Evolutionary conservation across 2,888 invertebrate genomes (phyloP).

Genomic region (Microctonus hyperodae): DNA sequence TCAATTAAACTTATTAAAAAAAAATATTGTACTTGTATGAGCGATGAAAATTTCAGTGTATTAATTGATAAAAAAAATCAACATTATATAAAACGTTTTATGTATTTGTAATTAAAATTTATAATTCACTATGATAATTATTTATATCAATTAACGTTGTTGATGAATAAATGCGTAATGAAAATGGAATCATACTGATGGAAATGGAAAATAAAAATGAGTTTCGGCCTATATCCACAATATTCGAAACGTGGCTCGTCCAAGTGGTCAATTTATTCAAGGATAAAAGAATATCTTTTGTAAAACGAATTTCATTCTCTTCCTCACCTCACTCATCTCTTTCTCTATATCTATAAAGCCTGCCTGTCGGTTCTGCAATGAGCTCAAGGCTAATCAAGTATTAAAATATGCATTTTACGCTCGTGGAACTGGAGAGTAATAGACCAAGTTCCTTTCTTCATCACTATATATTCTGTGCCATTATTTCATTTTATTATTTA

Average conservation of each 20-base stretch:
- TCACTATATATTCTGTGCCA: background rate
- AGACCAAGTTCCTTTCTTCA: constrained; percentile 16
- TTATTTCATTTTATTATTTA: constrained; percentile 15
- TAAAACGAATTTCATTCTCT: background rate
- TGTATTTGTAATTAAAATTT: background rate
- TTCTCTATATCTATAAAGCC: background rate
- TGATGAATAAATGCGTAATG: background rate
- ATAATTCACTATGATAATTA: background rate
- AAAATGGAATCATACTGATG: background rate
- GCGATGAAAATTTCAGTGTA: too few relatives aligned
- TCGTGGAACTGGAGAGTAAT: constrained; percentile 18
- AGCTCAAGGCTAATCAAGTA: constrained; percentile 25
- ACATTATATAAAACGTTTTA: too few relatives aligned
- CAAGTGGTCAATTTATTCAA: constrained; percentile 25
- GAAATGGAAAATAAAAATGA: background rate
- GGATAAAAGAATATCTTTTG: constrained; percentile 16
- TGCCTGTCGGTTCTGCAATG: background rate
- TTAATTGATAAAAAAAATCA: too few relatives aligned
- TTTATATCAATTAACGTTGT: background rate
- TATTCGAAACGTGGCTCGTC: background rate
- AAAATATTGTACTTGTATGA: too few relatives aligned
- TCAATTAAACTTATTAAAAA: too few relatives aligned
- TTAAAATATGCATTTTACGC: constrained; percentile 31
- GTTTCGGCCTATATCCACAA: background rate
- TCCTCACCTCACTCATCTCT: background rate